Base-by-base conservation (phyloP, 2,888 invertebrate species). In the Metallyticus violacea region DNA sequence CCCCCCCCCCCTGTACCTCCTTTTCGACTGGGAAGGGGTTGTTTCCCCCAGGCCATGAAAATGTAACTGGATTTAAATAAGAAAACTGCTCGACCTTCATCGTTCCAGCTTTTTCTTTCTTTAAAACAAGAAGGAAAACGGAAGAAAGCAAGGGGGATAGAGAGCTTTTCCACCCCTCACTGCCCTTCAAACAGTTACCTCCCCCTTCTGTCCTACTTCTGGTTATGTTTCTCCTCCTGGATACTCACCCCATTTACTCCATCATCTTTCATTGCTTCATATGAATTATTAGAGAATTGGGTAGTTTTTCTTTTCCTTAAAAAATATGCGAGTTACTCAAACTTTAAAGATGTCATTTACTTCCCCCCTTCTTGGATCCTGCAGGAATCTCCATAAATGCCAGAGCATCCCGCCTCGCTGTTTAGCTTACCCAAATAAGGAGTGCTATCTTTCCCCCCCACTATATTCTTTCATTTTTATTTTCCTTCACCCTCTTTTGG, bases 41-140 rank as follows among this genome's bases (percentile, higher is more conserved):
- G n/a, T 9, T 81, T 28, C 81, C 81, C 81, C 25, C 30, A 25
- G 81, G 81, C 29, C 30, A 81, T 81, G 81, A 28, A 30, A 81
- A 81, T 26, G 30, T 81, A 30, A 81, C 81, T n/a, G 81, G 81
- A 81, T 30, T 81, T 81, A 81, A 30, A 81, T 40, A 81, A 30
- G 25, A 26, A 26, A 81, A 30, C 81, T 40, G 9, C n/a, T 25
- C 40, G 15, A 25, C 81, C 26, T 40, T 30, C 30, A 30, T 4
- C 29, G 30, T 29, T 29, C 4, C 2, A 27, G 27, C 6, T 9
- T 79, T 6, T 7, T n/a, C 26, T 6, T 78, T 9, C 22, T 26
- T 79, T 79, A 5, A 27, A 26, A 79, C 15, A 27, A 2, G 79
- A 9, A 25, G 29, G 22, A 22, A 80, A 22, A 7, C n/a, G 30